phyloP scores from a whole-genome alignment of 2,113 vertebrate genomes.

The Notothenia rossii region DNA sequence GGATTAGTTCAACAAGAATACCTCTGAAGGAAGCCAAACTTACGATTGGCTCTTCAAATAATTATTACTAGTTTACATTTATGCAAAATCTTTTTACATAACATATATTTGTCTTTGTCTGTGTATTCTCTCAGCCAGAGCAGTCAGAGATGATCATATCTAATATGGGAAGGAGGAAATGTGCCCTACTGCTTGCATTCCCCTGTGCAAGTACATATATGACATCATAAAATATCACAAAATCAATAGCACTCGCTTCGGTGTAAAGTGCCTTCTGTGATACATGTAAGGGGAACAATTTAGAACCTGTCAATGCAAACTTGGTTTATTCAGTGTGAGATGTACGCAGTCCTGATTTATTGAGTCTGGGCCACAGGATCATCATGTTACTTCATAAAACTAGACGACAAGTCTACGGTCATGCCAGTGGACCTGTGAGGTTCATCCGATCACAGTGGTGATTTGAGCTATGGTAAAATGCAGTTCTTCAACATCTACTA shows the following conservation, averaged over 20 bases:
- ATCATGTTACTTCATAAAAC: neutral
- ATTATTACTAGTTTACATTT: neutral
- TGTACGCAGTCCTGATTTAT: conserved; percentile 17
- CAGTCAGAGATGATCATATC: neutral
- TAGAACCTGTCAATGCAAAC: conserved; percentile 48
- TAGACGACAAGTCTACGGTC: neutral
- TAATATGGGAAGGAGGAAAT: neutral
- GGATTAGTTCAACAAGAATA: conserved; percentile 5
- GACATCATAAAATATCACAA: conserved; percentile 17
- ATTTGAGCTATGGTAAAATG: neutral
- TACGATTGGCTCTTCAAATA: neutral
- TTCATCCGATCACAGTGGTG: no score
- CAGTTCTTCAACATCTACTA: neutral
- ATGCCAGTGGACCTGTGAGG: neutral
- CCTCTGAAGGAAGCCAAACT: neutral
- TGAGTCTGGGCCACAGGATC: neutral
- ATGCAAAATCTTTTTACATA: neutral
- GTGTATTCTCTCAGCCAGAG: neutral
- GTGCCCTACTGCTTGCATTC: conserved; percentile 7
- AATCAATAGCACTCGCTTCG: conserved; percentile 44
- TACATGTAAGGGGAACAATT: conserved; percentile 37
- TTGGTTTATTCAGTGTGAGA: conserved; percentile 20
- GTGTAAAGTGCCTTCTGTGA: conserved; percentile 36
- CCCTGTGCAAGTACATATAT: conserved; percentile 5
- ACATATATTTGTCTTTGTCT: neutral